Conservation (phyloP, 2,797 vertebrate genomes). For the Hyperoplus lanceolatus region DNA sequence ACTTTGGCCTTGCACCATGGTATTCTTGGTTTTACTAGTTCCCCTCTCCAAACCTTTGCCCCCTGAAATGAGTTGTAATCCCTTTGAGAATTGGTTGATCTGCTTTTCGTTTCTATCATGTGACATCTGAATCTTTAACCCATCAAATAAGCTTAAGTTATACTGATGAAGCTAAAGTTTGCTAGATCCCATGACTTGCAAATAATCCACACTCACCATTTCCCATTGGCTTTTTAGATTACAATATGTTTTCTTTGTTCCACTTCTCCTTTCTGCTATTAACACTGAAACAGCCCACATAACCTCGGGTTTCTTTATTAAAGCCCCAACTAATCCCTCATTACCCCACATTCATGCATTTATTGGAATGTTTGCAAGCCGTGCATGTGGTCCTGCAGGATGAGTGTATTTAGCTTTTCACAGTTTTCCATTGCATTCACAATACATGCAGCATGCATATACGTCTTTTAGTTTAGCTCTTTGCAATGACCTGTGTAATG, state of each 20-base stretch:
- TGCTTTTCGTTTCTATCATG: conserved; percentile 83
- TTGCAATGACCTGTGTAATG: conserved; percentile 42
- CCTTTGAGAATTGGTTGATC: conserved; percentile 74
- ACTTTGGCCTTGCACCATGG: conserved; percentile 29
- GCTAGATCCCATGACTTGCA: conserved; percentile 82
- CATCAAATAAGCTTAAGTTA: conserved; percentile 84
- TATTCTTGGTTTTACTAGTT: conserved; percentile 53
- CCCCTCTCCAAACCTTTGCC: conserved; percentile 35
- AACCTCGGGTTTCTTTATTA: conserved; percentile 61
- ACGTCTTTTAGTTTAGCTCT: conserved; percentile 27
- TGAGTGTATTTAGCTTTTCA: conserved; percentile 53
- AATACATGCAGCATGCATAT: conserved; percentile 22
- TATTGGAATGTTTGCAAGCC: conserved; percentile 63
- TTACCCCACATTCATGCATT: conserved; percentile 76
- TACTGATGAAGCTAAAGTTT: conserved; percentile 67
- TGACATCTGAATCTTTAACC: conserved; percentile 83
- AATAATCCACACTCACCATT: conserved; percentile 75
- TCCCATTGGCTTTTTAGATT: conserved; percentile 69
- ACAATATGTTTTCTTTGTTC: conserved; percentile 78
- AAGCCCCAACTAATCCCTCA: conserved; percentile 76
- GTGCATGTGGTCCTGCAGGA: conserved; percentile 64
- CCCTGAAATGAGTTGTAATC: conserved; percentile 79
- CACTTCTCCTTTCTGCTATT: conserved; percentile 68
- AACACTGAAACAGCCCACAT: conserved; percentile 58
- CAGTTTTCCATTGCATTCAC: conserved; percentile 35